These are phyloP conservation scores for Drosophila incognita DNA, from an alignment of 2,888 invertebrate genomes.

Conservation along the genomic window DNA sequence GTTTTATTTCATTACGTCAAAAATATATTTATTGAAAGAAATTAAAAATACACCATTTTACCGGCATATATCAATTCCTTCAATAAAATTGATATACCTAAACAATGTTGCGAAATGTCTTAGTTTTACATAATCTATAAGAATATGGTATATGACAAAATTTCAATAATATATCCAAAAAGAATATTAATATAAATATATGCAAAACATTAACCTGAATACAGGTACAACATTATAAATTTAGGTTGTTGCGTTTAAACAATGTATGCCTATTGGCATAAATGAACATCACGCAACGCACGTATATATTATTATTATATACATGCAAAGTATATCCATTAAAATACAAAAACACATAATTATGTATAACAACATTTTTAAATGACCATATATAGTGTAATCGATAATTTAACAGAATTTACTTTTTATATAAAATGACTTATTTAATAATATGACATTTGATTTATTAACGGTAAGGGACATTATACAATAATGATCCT, in stretches of 20 bases:
- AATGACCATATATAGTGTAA: not conserved
- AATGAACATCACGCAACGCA: too few species aligned
- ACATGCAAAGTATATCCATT: not conserved
- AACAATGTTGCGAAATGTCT: slow-evolving; percentile 40
- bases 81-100: too few species aligned
- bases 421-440: not conserved
- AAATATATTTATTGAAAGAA: too few species aligned
- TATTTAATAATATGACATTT: not conserved
- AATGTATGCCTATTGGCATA: too few species aligned
- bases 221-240: slow-evolving; percentile 28
- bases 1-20: too few species aligned
- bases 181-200: slow-evolving; percentile 14
- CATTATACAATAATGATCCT: too few species aligned
- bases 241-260: not conserved
- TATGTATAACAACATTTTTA: not conserved
- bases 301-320: slow-evolving; percentile 17
- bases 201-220: slow-evolving; percentile 31
- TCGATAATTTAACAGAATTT: not conserved
- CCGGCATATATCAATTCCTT: too few species aligned
- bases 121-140: slow-evolving; percentile 24
- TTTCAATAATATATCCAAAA: not conserved
- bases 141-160: not conserved
- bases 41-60: too few species aligned
- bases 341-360: not conserved
- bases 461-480: too few species aligned